Evolutionary conservation across 2,113 vertebrate genomes (phyloP).

Genomic region (Tauraco erythrolophus): DNA sequence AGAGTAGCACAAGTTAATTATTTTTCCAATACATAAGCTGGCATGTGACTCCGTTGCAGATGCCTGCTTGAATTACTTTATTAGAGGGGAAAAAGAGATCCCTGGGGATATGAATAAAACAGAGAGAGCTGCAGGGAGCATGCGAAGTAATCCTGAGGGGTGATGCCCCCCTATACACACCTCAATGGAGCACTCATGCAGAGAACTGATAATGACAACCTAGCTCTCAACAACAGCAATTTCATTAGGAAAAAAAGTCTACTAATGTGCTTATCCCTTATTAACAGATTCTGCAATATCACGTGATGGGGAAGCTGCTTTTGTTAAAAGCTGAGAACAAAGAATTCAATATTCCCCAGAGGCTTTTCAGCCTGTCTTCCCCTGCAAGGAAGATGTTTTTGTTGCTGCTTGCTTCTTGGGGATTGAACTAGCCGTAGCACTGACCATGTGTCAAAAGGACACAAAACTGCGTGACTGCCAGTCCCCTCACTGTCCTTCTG

Average conservation of each 20-base stretch:
- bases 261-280: conserved; percentile 27
- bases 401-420: neutral
- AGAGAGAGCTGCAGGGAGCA: neutral
- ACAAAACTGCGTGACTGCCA: neutral
- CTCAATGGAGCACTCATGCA: conserved; percentile 19
- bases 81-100: neutral
- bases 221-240: neutral
- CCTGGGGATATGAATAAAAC: neutral
- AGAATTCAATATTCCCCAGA: neutral
- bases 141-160: neutral
- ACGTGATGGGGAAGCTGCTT: neutral
- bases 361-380: neutral
- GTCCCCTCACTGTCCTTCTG: neutral
- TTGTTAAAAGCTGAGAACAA: neutral
- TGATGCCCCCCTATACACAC: neutral
- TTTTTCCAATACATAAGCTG: neutral
- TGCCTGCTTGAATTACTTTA: neutral
- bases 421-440: neutral
- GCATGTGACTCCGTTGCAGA: neutral
- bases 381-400: neutral
- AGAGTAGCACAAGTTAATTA: neutral
- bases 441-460: neutral
- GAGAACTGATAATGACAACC: conserved; percentile 43
- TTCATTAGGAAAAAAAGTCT: neutral
- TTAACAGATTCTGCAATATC: conserved; percentile 18